Base-by-base conservation (phyloP, 2,113 vertebrate species). In the Phodopus roborovskii region DNA sequence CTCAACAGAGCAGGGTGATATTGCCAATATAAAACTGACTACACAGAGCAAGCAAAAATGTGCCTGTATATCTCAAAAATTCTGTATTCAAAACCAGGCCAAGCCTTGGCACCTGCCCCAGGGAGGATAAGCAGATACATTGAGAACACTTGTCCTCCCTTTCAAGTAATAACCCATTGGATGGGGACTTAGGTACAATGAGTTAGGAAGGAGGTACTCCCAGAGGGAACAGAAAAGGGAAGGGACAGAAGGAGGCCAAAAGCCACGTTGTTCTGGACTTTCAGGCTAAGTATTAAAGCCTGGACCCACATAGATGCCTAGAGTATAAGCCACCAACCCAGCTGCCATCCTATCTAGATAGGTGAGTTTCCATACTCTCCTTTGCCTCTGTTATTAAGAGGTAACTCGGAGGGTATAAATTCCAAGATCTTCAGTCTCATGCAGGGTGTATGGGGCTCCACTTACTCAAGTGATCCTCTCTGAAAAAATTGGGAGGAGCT, bases 21-120 rank as follows among this genome's bases (percentile, higher is more conserved):
- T 30, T 78, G 90, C 50, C 77, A 74, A 81, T 92, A 86, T 62
- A 62, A 68, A 88, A 92, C 22, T 60, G 90, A n/a, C 53, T 70
- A 84, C 81, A 56, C 88, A 74, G 85, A 91, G 12, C 73, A 90
- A 89, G 60, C 5, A 12, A 48, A 56, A 1, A 13, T 45, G n/a
- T 53, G 70, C n/a, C n/a, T n/a, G n/a, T n/a, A 24, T 0, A 12
- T 50, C 90, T 70, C 7, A 8, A 3, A 75, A 62, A 33, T 13
- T 56, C 17, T 30, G 15, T 58, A 74, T 68, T 64, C 2, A 7
- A 5, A 2, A 11, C 0, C 2, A n/a, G 7, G 1, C 2, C 15
- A 39, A 56, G 19, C 15, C 45, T 30, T 9, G 83, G 17, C 2
- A 3, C 6, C 39, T 53, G 28, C 17, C 66, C 74, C 33, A 0